Percentiles rank a stretch among this genome's conserved stretches.
phyloP scores from a whole-genome alignment of 2,888 invertebrate species.

The Lepidocyrtinus sp. region DNA sequence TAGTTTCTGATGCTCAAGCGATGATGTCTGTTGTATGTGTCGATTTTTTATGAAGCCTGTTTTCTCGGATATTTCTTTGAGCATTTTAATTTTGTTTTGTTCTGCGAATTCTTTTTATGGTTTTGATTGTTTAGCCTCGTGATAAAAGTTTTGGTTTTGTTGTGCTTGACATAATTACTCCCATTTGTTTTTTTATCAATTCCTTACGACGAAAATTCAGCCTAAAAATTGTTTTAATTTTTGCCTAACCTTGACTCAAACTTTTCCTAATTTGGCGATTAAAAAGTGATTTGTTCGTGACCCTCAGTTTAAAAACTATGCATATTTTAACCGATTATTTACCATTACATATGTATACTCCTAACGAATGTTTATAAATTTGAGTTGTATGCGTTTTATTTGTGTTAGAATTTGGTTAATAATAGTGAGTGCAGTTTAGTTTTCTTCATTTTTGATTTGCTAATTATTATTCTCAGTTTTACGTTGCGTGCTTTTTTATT shows the following conservation, averaged over 20 bases:
- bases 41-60: constrained; percentile 16
- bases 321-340: too few species aligned
- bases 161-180: not conserved
- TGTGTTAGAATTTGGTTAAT: constrained; percentile 8
- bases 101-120: not conserved
- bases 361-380: not conserved
- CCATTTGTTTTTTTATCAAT: not conserved
- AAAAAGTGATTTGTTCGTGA: too few species aligned
- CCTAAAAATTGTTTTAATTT: not conserved
- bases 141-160: not conserved
- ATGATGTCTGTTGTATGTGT: constrained; percentile 28
- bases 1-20: not conserved
- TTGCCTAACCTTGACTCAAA: too few species aligned
- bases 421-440: constrained; percentile 12
- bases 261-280: too few species aligned
- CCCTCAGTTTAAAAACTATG: too few species aligned
- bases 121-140: not conserved
- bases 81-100: not conserved
- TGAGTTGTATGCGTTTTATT: not conserved
- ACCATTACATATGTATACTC: too few species aligned
- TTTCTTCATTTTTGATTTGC: constrained; percentile 9
- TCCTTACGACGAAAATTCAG: too few species aligned
- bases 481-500: not conserved
- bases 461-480: not conserved
- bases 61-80: not conserved